These are phyloP conservation scores for Oscheius sp. DNA, from an alignment of 2,888 invertebrate genomes.

Conservation along the genomic window DNA sequence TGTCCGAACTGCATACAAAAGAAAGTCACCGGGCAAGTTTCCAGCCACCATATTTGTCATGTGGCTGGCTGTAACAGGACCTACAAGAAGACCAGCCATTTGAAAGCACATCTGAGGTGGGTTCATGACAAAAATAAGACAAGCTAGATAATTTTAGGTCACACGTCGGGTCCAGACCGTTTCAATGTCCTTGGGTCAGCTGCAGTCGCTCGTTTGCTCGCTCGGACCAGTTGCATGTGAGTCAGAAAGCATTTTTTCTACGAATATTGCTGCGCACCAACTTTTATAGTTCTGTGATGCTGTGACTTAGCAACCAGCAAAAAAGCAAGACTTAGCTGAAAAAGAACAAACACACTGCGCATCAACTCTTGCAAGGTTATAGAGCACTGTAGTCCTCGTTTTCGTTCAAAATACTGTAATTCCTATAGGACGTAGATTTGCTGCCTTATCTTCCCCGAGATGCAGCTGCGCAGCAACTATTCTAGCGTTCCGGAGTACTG, in stretches of 20 bases:
- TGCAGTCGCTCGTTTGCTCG: conserved; percentile 48
- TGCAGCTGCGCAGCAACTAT: too few relatives aligned
- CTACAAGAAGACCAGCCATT: conserved; percentile 55
- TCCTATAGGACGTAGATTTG: too few relatives aligned
- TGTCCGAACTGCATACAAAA: conserved; percentile 53
- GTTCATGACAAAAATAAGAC: conserved; percentile 25
- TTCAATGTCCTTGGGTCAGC: conserved; percentile 43
- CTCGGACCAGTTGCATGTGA: conserved; percentile 50
- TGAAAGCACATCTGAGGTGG: conserved; percentile 51
- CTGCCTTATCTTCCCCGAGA: too few relatives aligned
- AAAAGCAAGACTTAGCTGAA: too few relatives aligned
- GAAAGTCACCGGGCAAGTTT: conserved; percentile 39
- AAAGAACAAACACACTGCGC: background rate
- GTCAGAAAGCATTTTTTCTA: background rate
- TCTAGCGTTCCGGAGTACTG: too few relatives aligned
- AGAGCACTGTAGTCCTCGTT: background rate
- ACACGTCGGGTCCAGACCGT: conserved; percentile 47
- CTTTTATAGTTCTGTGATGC: background rate
- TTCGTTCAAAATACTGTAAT: background rate
- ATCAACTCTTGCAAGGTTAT: too few relatives aligned
- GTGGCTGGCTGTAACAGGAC: conserved; percentile 47
- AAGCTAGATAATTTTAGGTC: conserved; percentile 18
- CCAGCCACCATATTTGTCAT: conserved; percentile 44
- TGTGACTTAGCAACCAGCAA: too few relatives aligned
- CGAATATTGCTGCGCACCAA: background rate